Base-by-base conservation (phyloP, 2,888 invertebrate species). In the Saturnia japonica region DNA sequence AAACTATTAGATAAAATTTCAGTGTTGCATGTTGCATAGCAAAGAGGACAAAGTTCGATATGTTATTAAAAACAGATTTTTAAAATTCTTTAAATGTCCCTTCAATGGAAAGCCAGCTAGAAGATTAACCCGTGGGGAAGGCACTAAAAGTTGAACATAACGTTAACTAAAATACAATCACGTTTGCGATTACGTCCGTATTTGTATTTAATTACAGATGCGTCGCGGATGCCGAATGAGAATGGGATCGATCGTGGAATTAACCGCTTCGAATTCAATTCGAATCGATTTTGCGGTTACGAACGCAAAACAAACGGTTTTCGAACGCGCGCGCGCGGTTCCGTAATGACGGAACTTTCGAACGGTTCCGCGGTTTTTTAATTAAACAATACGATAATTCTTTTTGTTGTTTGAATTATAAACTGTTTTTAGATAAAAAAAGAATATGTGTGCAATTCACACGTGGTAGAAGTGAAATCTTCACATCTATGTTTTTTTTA, bases 231-330 rank as follows among this genome's bases (percentile, higher is more conserved):
- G 40, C 40, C n/a, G 40, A 64, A 64, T 40, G 64, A n/a, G 64
- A 64, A 64, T 64, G 19, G 64, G n/a, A 64, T 64, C 64, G 64
- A 64, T 64, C 64, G 40, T 28, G 25, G 40, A 40, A 64, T 64
- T 64, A 64, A 64, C 64, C 64, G 40, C 16, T 64, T 64, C 64
- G 64, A 64, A 64, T 40, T 19, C 64, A 64, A 64, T 60, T 64
- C 19, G 40, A 64, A 40, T 40, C 64, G 64, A 64, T 64, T 64
- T 40, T 40, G 64, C 64, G 64, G 64, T 64, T 40, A 40, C 34
- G 64, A 60, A 40, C 64, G 64, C n/a, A 64, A 60, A 64, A 64
- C 64, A 64, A 64, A 64, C 64, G 64, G 40, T 64, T 60, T 60
- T 9, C 64, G 64, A 34, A 40, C 40, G 64, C 64, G 19, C 64